Conservation (phyloP, 1,140 invertebrate species). For the Heterodera carotae region DNA sequence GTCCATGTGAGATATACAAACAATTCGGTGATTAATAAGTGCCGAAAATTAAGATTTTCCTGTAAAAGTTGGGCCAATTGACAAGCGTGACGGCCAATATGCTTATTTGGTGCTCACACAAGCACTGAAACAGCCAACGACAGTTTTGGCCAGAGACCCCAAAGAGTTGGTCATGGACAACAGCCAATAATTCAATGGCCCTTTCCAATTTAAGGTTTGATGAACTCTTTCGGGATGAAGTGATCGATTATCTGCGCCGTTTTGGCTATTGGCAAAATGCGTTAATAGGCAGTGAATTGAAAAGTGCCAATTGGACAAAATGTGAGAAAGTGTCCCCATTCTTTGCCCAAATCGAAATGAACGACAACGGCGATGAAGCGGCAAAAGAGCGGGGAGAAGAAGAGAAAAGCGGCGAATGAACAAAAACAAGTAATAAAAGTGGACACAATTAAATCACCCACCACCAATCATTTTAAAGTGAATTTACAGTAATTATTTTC, state of each 20-base stretch:
- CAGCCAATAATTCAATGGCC: not conserved
- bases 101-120: constrained; percentile 58
- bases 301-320: constrained; percentile 20
- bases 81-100: constrained; percentile 41
- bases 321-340: constrained; percentile 15
- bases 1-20: constrained; percentile 50
- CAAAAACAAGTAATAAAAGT: too few species aligned
- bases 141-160: constrained; percentile 55
- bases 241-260: constrained; percentile 49
- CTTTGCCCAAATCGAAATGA: constrained; percentile 13
- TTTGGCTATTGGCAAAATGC: constrained; percentile 45
- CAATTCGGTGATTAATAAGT: not conserved
- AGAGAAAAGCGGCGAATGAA: not conserved
- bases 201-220: constrained; percentile 8
- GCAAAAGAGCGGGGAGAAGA: not conserved
- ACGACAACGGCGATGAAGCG: not conserved
- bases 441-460: too few species aligned
- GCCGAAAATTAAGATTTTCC: constrained; percentile 57
- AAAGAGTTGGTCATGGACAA: constrained; percentile 33
- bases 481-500: too few species aligned
- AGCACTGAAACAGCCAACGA: constrained; percentile 56
- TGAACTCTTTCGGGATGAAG: constrained; percentile 40
- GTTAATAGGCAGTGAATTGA: constrained; percentile 15
- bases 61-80: constrained; percentile 51
- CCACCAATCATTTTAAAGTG: too few species aligned